These are phyloP conservation scores for Euplexia lucipara DNA, from an alignment of 2,888 invertebrate species.

Conservation along the genomic window DNA sequence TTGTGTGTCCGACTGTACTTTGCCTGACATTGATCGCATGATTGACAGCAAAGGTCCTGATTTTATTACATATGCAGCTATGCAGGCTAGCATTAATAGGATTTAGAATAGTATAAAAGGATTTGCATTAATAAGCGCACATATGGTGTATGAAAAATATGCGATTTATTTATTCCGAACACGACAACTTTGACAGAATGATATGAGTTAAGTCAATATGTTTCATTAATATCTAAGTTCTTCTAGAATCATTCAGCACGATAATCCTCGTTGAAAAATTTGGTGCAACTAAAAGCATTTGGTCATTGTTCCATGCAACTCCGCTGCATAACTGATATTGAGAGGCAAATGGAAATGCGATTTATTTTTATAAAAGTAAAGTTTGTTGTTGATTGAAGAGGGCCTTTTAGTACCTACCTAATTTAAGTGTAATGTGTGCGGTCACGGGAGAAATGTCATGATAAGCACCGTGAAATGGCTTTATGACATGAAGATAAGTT, in stretches of 20 bases:
- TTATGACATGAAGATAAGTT: neutral
- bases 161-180: neutral
- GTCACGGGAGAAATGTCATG: slow-evolving; percentile 20
- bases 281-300: neutral
- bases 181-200: slow-evolving; percentile 17
- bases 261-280: too few species aligned
- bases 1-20: slow-evolving; percentile 42
- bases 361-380: slow-evolving; percentile 19
- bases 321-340: neutral
- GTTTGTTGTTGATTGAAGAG: slow-evolving; percentile 18
- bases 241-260: too few species aligned
- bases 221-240: neutral
- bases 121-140: slow-evolving; percentile 30
- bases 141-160: slow-evolving; percentile 8
- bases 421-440: slow-evolving; percentile 17
- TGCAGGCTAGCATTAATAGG: slow-evolving; percentile 49
- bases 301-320: slow-evolving; percentile 51
- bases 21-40: slow-evolving; percentile 58
- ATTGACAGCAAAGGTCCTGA: slow-evolving; percentile 63
- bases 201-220: slow-evolving; percentile 25
- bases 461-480: slow-evolving; percentile 17
- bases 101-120: slow-evolving; percentile 47
- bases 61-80: slow-evolving; percentile 53
- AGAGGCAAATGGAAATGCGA: slow-evolving; percentile 18
- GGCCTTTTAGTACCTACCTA: neutral